These are phyloP conservation scores for Hypselothyrea guttata DNA, from an alignment of 2,888 invertebrate species.

Conservation along the genomic window DNA sequence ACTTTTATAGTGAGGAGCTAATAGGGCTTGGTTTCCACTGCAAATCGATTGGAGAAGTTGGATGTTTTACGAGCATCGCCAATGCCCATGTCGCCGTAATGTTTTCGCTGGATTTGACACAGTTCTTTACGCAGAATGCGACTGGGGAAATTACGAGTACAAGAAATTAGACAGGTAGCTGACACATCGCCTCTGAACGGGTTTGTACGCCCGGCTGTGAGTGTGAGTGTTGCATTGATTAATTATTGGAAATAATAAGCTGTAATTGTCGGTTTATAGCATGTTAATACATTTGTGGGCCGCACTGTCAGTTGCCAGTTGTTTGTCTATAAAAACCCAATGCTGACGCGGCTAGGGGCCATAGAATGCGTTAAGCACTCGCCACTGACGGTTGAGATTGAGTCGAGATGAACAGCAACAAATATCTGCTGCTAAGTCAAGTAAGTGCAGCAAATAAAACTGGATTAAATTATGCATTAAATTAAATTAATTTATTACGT, in stretches of 20 bases:
- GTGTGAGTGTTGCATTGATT: constrained; percentile 6
- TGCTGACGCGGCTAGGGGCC: constrained; percentile 9
- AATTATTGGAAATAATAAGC: constrained; percentile 30
- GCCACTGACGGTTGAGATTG: constrained; percentile 11
- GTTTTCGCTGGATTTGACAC: constrained; percentile 1
- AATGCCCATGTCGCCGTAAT: constrained; percentile 17
- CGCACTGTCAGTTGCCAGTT: constrained; percentile 26
- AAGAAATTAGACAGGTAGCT: constrained; percentile 4
- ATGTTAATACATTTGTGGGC: constrained; percentile 38
- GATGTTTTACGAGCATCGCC: constrained; percentile 17
- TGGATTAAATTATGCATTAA: not conserved
- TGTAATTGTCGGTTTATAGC: constrained; percentile 41
- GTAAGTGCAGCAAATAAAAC: constrained; percentile 23
- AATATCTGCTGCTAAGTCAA: constrained; percentile 53
- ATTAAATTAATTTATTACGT: not conserved
- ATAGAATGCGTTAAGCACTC: constrained; percentile 32
- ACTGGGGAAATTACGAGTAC: constrained; percentile 27
- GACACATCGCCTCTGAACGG: constrained; percentile 29
- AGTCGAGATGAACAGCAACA: constrained; percentile 48
- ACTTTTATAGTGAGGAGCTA: constrained; percentile 42
- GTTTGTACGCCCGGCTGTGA: constrained; percentile 28
- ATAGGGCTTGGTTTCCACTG: not conserved
- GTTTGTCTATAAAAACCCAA: constrained; percentile 45
- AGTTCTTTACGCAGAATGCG: constrained; percentile 15
- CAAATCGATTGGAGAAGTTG: constrained; percentile 42